A percentile compares a stretch with the other conserved stretches of the same genome.
These are phyloP conservation scores for Tetranychus piercei DNA, from an alignment of 2,888 invertebrate genomes.

Conservation along the genomic window DNA sequence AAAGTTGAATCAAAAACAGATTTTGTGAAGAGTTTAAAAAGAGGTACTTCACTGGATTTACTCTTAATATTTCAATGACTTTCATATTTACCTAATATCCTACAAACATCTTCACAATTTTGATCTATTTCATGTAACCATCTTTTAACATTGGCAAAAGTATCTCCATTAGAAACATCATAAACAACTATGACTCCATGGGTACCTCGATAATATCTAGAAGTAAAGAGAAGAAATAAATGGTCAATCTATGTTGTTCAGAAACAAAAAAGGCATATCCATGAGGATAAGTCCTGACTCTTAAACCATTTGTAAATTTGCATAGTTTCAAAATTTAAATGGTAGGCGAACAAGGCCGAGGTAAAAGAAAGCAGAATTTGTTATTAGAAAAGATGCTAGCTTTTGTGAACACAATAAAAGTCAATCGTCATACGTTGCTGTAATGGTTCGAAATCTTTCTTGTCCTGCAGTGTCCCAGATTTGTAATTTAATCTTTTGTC, in stretches of 20 bases:
- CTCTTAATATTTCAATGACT: not conserved
- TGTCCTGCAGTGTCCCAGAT: conserved; percentile 98
- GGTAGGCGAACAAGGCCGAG: no score
- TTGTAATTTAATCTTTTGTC: conserved; percentile 74
- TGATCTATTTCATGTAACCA: conserved; percentile 99
- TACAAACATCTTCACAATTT: conserved; percentile 97
- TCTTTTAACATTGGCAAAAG: conserved; percentile 94
- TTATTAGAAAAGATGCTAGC: not conserved
- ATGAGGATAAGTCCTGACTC: no score
- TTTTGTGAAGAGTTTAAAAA: not conserved
- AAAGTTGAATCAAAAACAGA: not conserved
- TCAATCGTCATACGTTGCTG: conserved; percentile 54
- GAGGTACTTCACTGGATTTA: not conserved
- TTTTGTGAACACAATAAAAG: not conserved
- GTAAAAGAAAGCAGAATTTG: no score
- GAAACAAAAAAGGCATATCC: not conserved
- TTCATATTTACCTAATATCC: conserved; percentile 58
- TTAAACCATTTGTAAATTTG: not conserved
- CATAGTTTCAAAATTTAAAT: not conserved
- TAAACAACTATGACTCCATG: conserved; percentile 99
- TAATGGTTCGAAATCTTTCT: conserved; percentile 91
- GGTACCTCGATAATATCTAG: conserved; percentile 83
- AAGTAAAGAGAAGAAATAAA: conserved; percentile 21
- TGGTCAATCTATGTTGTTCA: not conserved
- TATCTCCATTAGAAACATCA: conserved; percentile 95